Conservation (phyloP, 2,113 vertebrate species). For the Garra rufa region DNA sequence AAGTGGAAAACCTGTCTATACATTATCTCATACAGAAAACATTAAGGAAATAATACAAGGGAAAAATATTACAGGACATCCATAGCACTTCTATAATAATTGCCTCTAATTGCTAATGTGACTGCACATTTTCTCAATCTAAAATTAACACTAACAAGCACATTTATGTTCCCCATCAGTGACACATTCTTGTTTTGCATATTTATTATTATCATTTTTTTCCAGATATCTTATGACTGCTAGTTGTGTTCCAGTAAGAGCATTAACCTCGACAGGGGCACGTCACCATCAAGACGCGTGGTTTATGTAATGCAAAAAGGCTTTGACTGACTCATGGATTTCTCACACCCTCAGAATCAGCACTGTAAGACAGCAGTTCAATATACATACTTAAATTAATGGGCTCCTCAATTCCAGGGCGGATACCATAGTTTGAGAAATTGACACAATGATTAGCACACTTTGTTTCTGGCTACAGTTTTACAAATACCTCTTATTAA, state of each 20-base stretch:
- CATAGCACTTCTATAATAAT: background rate
- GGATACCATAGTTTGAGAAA: background rate
- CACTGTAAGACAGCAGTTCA: background rate
- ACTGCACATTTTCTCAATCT: background rate
- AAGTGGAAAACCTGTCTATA: background rate
- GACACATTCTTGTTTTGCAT: background rate
- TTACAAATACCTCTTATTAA: background rate
- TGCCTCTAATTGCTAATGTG: background rate
- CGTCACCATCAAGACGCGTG: background rate
- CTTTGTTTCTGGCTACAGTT: background rate
- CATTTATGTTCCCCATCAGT: background rate
- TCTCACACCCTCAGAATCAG: background rate
- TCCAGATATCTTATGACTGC: background rate
- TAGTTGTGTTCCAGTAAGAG: background rate
- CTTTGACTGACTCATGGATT: background rate
- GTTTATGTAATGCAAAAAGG: conserved; percentile 2
- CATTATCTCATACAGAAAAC: background rate
- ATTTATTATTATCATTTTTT: background rate
- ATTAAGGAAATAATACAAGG: background rate
- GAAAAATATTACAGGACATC: background rate
- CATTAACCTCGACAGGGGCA: background rate
- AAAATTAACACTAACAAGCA: background rate
- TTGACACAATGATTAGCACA: background rate
- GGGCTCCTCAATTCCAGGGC: background rate
- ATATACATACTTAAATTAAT: conserved; percentile 3